phyloP scores from a whole-genome alignment of 2,888 invertebrate species.

The Eupithecia inturbata region DNA sequence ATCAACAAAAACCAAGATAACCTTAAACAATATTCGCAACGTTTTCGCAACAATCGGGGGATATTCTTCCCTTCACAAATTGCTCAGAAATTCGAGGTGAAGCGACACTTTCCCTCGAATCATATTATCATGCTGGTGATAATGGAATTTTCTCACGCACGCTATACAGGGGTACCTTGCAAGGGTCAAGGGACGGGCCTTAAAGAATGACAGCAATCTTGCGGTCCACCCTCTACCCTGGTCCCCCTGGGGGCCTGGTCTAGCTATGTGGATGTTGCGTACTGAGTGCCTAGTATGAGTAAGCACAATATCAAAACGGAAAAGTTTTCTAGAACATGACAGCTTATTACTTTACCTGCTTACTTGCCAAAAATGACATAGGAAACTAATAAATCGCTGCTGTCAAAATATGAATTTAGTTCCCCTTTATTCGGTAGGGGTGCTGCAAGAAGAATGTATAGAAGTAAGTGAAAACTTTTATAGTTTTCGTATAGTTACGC shows the following conservation, averaged over 20 bases:
- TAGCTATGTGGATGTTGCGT: constrained; percentile 22
- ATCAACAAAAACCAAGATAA: not conserved
- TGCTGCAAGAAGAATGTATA: too few species aligned
- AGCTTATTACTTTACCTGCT: not conserved
- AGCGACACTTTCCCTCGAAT: constrained; percentile 17
- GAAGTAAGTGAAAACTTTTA: too few species aligned
- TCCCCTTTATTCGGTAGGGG: too few species aligned
- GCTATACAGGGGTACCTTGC: constrained; percentile 42
- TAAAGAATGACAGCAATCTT: constrained; percentile 77
- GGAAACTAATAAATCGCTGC: too few species aligned
- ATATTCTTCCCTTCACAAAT: not conserved
- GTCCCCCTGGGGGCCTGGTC: too few species aligned
- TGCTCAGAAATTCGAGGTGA: not conserved
- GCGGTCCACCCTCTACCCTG: constrained; percentile 62
- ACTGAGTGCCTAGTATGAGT: not conserved
- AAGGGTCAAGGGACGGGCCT: constrained; percentile 60
- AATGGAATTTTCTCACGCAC: constrained; percentile 61
- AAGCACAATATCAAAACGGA: not conserved
- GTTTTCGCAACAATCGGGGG: not conserved
- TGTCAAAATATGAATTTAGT: too few species aligned
- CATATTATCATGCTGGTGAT: constrained; percentile 40
- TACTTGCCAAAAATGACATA: too few species aligned
- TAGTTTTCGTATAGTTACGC: too few species aligned
- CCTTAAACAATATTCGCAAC: not conserved
- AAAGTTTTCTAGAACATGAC: not conserved